Conservation (phyloP, 2,888 invertebrate species). For the Drosophila conformis region DNA sequence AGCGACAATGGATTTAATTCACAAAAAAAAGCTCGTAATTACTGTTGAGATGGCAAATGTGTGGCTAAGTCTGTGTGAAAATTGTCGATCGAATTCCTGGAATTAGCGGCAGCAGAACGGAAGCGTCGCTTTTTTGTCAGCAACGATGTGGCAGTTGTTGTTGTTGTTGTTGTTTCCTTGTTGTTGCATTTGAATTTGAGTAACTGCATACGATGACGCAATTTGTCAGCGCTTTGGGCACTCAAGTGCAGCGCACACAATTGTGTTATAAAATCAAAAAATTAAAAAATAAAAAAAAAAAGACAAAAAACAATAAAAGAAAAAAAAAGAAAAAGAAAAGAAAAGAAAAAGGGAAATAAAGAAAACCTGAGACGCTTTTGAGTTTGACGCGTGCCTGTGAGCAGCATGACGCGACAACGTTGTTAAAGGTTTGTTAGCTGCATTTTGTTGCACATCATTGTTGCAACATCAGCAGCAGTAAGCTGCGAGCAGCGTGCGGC, state of each 20-base stretch:
- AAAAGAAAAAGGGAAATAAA: neutral
- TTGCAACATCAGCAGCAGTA: slow-evolving; percentile 70
- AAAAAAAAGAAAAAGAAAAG: neutral
- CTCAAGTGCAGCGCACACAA: slow-evolving; percentile 36
- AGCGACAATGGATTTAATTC: slow-evolving; percentile 49
- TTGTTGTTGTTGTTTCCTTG: slow-evolving; percentile 12
- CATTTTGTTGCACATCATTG: slow-evolving; percentile 75
- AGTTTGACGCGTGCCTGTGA: slow-evolving; percentile 71
- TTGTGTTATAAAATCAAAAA: slow-evolving; percentile 47
- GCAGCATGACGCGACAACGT: slow-evolving; percentile 55
- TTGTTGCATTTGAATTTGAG: slow-evolving; percentile 45
- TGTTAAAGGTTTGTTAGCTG: slow-evolving; percentile 58
- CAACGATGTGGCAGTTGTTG: slow-evolving; percentile 17
- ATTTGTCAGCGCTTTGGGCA: slow-evolving; percentile 48
- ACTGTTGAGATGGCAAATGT: slow-evolving; percentile 64
- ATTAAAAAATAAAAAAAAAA: neutral
- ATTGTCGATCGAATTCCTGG: slow-evolving; percentile 68
- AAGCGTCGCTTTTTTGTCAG: slow-evolving; percentile 49
- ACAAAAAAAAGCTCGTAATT: slow-evolving; percentile 47
- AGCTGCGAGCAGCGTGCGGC: slow-evolving; percentile 12
- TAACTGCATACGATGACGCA: slow-evolving; percentile 46
- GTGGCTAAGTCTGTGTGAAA: slow-evolving; percentile 66
- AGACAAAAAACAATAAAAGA: neutral
- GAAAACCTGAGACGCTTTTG: slow-evolving; percentile 54
- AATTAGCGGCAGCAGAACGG: slow-evolving; percentile 61